Evolutionary conservation across 2,113 vertebrate species (phyloP).

Genomic region (Clupea harengus): DNA sequence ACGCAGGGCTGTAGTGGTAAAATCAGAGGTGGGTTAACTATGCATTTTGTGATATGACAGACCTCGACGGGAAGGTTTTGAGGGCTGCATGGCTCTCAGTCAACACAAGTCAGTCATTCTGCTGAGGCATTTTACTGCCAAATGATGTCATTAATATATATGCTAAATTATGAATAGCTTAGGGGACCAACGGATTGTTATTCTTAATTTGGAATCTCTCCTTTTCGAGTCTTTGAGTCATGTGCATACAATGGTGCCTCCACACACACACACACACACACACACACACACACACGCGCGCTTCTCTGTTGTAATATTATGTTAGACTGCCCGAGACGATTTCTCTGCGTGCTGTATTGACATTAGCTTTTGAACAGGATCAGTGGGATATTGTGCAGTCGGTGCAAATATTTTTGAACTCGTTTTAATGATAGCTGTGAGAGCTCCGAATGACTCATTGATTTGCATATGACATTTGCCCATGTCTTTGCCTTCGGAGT

Average conservation of each 20-base stretch:
- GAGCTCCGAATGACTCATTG: slow-evolving; percentile 7
- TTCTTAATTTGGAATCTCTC: not conserved
- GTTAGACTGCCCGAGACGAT: not conserved
- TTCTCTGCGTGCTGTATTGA: not conserved
- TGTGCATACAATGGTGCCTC: not conserved
- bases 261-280: not conserved
- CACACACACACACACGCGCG: not conserved
- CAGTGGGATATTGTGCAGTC: not conserved
- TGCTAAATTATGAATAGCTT: not conserved
- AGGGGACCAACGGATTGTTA: not conserved
- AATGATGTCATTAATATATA: not conserved
- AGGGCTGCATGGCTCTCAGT: too few relatives aligned
- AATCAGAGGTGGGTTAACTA: too few relatives aligned
- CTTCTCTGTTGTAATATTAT: not conserved
- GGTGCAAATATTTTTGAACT: slow-evolving; percentile 20
- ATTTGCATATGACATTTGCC: slow-evolving; percentile 28
- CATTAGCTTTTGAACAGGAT: slow-evolving; percentile 8
- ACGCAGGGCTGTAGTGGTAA: too few relatives aligned
- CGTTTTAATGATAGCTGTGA: not conserved
- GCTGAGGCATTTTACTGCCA: too few relatives aligned
- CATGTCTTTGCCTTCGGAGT: not conserved
- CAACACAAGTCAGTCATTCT: too few relatives aligned
- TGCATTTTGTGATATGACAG: too few relatives aligned
- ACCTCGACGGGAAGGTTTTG: too few relatives aligned
- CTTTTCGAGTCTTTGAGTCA: not conserved